Conservation (phyloP, 2,797 vertebrate species). For the Babyrousa celebensis region DNA sequence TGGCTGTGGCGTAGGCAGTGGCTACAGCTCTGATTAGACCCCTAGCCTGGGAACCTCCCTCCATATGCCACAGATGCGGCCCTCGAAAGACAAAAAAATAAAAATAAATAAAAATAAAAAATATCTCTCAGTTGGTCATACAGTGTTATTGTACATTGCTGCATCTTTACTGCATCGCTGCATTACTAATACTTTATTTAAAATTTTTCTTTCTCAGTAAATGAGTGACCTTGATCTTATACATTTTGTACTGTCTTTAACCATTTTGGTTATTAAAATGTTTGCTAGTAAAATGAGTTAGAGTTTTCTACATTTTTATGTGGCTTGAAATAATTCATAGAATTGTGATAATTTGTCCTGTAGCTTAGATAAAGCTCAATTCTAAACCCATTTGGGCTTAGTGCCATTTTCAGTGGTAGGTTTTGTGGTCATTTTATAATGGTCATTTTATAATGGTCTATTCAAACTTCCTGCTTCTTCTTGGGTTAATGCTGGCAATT, state of each 20-base stretch:
- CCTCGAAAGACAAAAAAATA: too few relatives aligned
- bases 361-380: background rate
- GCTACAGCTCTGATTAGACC: too few relatives aligned
- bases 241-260: background rate
- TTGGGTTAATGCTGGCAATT: conserved; percentile 6
- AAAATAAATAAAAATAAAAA: background rate
- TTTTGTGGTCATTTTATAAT: conserved; percentile 6
- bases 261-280: conserved; percentile 22
- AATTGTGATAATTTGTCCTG: background rate
- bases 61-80: too few relatives aligned
- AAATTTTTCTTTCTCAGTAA: conserved; percentile 52
- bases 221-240: background rate
- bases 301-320: conserved; percentile 16
- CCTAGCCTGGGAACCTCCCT: too few relatives aligned
- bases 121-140: background rate
- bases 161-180: background rate
- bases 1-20: too few relatives aligned
- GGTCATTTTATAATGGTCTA: conserved; percentile 5
- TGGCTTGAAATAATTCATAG: background rate
- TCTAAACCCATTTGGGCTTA: conserved; percentile 2
- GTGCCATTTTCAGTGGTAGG: background rate
- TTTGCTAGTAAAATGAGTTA: conserved; percentile 23
- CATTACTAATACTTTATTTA: conserved; percentile 34
- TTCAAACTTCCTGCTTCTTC: background rate
- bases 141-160: background rate